Percentiles rank a stretch among this genome's conserved stretches.
Conservation (phyloP, 1,140 invertebrate species). For the Ceratina japonica region DNA sequence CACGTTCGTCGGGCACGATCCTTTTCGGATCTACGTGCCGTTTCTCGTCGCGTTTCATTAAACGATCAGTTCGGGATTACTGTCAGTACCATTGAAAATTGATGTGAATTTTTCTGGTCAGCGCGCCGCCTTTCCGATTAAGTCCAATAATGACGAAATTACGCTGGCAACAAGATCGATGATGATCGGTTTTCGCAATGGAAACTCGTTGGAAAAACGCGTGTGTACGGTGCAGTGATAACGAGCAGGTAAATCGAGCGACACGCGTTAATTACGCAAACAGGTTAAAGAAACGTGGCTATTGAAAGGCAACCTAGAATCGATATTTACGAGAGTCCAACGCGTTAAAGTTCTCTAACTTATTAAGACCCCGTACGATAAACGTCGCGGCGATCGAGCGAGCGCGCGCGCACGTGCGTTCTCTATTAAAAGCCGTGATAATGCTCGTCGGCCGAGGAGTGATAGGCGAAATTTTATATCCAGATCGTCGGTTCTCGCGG, state of each 20-base stretch:
- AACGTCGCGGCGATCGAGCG: slow-evolving; percentile 17
- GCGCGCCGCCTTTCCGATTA: background rate
- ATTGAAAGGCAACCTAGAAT: background rate
- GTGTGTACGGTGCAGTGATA: too few relatives aligned
- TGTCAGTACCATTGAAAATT: too few relatives aligned
- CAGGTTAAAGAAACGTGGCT: too few relatives aligned
- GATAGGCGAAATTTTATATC: slow-evolving; percentile 44
- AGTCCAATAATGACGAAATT: too few relatives aligned
- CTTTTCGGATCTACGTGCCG: slow-evolving; percentile 55
- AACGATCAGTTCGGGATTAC: too few relatives aligned
- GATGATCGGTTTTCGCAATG: too few relatives aligned
- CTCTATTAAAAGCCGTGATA: too few relatives aligned
- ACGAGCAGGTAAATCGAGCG: too few relatives aligned
- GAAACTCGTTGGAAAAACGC: too few relatives aligned
- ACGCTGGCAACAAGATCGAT: too few relatives aligned
- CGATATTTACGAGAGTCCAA: background rate
- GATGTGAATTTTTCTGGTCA: background rate
- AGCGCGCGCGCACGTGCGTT: slow-evolving; percentile 38
- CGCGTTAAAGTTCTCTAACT: slow-evolving; percentile 6
- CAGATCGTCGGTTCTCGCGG: background rate
- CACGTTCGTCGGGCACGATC: slow-evolving; percentile 64
- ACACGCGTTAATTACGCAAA: too few relatives aligned
- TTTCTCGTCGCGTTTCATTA: background rate
- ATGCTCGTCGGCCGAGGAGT: background rate
- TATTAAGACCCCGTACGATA: slow-evolving; percentile 19